Evolutionary conservation across 1,140 invertebrate genomes (phyloP), one percentile per base, ranked within the genome.

Genomic region (Meteorus sp.): DNA sequence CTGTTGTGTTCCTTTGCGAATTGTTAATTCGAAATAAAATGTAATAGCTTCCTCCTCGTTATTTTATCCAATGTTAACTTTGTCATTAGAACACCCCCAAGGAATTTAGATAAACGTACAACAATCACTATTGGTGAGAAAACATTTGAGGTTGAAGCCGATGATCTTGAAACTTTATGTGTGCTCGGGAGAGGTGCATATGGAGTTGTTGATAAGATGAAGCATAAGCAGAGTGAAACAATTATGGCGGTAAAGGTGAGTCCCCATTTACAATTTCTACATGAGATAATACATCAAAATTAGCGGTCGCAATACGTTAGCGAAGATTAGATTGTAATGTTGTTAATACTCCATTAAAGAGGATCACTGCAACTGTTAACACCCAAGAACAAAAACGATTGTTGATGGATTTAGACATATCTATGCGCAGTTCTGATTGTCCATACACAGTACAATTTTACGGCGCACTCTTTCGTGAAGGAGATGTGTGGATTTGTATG

Each of bases 401-500:
- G 15, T 85, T 98, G 52, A 99, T 98, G 93, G 97, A 99, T 78
- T 82, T 99, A 47, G 96, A 98, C 80, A 90, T 93, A 61, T 93
- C 90, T 1, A 93, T 93, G 92, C 86, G 95, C 63, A 95, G 93
- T 60, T 95, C 95, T 68, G 95, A 94, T 67, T 99, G 96, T 79
- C 89, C 89, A 0, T 95, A 96, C 73, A 99, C 98, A 43, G 97
- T 99, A 2, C 93, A 97, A 71, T 99, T 98, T 83, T 95, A 94
- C 79, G 97, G 97, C 9, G 96, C 95, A 44, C 88, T 99, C 68
- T 97, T 99, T 69, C 88, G 92, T 41, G 93, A 95, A 79, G 93
- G 92, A 11, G 95, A 98, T 80, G 96, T 98, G 23, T 99, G 96
- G 96, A 98, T 99, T 71, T 99, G 96, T 75, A 99, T 99, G 97